phyloP scores from a whole-genome alignment of 2,888 invertebrate genomes.

The Drosophila anomelani region DNA sequence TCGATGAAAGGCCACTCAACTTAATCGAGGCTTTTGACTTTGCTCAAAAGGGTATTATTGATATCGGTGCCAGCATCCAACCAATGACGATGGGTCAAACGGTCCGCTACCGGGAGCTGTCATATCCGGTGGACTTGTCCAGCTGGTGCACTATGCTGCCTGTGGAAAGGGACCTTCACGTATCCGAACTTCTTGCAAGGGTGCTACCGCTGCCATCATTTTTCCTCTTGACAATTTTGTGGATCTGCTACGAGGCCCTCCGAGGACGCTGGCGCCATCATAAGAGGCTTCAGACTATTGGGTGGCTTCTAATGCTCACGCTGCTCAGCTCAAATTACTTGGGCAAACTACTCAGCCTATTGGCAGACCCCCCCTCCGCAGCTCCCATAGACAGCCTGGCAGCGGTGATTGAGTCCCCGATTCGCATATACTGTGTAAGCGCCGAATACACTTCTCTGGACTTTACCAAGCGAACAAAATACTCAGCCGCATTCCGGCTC shows the following conservation, averaged over 20 bases:
- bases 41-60: conserved; percentile 40
- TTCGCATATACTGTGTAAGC: neutral
- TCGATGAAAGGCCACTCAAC: conserved; percentile 18
- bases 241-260: neutral
- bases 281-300: neutral
- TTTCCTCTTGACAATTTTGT: neutral
- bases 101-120: conserved; percentile 35
- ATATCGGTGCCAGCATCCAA: conserved; percentile 54
- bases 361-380: neutral
- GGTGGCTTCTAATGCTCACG: neutral
- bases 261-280: neutral
- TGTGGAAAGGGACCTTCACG: conserved; percentile 25
- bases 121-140: conserved; percentile 50
- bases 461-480: conserved; percentile 54
- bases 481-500: conserved; percentile 47
- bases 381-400: neutral
- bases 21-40: conserved; percentile 48
- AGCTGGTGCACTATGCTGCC: conserved; percentile 72
- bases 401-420: neutral
- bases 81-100: conserved; percentile 28
- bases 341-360: neutral
- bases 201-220: conserved; percentile 17
- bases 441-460: conserved; percentile 53
- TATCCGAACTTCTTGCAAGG: conserved; percentile 22
- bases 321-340: neutral